Base-by-base conservation (phyloP, 2,797 vertebrate species). In the Ataeniobius toweri region DNA sequence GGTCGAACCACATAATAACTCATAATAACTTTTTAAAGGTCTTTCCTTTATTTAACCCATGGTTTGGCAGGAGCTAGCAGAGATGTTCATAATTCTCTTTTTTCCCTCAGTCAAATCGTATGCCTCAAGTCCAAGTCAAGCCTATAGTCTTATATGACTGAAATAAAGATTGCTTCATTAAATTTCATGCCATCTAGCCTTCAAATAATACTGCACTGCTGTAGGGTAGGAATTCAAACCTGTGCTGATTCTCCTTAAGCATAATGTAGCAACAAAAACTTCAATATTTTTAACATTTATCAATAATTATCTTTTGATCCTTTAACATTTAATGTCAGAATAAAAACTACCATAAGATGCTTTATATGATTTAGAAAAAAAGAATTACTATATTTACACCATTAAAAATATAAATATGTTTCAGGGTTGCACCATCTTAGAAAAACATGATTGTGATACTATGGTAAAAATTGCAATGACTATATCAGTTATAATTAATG, bases 1-100 rank as follows among this genome's bases (percentile, higher is more conserved):
- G 87, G 92, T 91, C 91, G 88, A 82, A 88, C 79, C 41, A 46
- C 76, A 36, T 36, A 36, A 36, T 36, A 36, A 36, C 36, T 78
- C 85, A 73, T 82, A 46, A n/a, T 41, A n/a, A 68, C 39, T 24
- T 74, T 68, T n/a, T 3, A 53, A 65, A 13, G 68, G 82, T 78
- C 73, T 77, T 18, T 18, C 6, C 7, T 26, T 16, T n/a, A 3
- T 10, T 46, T 44, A 56, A 55, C 4, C 16, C n/a, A 44, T 26
- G 10, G 13, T 68, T 68, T 68, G 10, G 10, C 22, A 44, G 2
- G 22, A 68, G 39, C 3, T 61, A 26, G 13, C 58, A 22, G 61
- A 65, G 31, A 7, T 24, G 10, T 41, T 41, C 20, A 44, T 5
- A 48, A 12, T 48, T 7, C 58, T 31, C 31, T 16, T 61, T 61